These are phyloP conservation scores for Plotosus lineatus DNA, from an alignment of 2,113 vertebrate species.

Conservation along the genomic window DNA sequence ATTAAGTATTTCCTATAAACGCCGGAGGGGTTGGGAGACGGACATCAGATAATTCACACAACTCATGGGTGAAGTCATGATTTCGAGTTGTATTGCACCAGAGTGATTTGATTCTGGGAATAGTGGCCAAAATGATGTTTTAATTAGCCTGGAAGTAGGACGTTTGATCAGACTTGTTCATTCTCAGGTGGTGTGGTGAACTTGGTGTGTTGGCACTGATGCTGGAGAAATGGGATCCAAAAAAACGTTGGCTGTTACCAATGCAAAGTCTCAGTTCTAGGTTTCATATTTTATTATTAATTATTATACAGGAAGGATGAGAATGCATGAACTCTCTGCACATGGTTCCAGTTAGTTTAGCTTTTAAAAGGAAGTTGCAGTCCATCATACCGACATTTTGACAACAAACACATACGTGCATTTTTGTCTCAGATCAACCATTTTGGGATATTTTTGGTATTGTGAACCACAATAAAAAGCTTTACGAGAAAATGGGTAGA, in stretches of 20 bases:
- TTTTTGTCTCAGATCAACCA: too few relatives aligned
- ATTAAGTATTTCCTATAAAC: background rate
- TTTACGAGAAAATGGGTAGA: too few relatives aligned
- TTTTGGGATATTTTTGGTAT: too few relatives aligned
- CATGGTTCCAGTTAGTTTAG: background rate
- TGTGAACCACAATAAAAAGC: too few relatives aligned
- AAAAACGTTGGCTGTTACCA: background rate
- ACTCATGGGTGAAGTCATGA: background rate
- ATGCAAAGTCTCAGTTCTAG: too few relatives aligned
- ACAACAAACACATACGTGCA: background rate
- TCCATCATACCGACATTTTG: background rate
- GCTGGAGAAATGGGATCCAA: background rate
- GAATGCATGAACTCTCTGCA: background rate
- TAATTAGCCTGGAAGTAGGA: constrained; percentile 9
- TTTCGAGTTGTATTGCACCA: background rate
- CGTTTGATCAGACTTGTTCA: background rate
- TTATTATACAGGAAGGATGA: background rate
- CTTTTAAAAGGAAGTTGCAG: background rate
- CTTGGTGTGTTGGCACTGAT: background rate
- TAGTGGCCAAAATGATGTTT: background rate
- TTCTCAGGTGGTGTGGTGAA: background rate
- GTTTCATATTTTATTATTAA: background rate
- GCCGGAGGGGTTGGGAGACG: too few relatives aligned
- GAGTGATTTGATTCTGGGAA: background rate
- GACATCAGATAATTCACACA: background rate